Evolutionary conservation across 2,797 vertebrate genomes (phyloP).

Genomic region (Molossus alvarezi): DNA sequence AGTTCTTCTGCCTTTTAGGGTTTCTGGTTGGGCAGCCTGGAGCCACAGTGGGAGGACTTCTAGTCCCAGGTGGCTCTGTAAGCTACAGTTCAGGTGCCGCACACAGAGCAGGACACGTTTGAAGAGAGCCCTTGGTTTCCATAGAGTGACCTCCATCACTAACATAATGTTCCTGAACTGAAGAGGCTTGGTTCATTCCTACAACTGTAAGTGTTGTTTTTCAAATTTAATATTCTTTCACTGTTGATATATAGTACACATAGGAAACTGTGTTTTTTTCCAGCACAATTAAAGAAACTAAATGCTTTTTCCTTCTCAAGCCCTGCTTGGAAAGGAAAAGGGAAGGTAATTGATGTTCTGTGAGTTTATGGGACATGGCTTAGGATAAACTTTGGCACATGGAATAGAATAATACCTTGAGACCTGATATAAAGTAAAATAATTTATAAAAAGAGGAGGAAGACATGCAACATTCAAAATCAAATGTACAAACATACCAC

Average conservation of each 20-base stretch:
- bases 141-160: constrained; percentile 63
- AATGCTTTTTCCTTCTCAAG: constrained; percentile 21
- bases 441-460: constrained; percentile 2
- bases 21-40: background rate
- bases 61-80: constrained; percentile 83
- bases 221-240: constrained; percentile 34
- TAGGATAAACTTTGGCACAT: constrained; percentile 20
- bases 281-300: constrained; percentile 22
- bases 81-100: constrained; percentile 29
- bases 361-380: background rate
- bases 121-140: constrained; percentile 67
- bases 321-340: background rate
- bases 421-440: constrained; percentile 24
- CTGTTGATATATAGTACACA: background rate
- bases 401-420: constrained; percentile 1
- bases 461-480: background rate
- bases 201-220: constrained; percentile 87
- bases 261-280: constrained; percentile 23
- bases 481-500: background rate
- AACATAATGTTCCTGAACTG: constrained; percentile 78
- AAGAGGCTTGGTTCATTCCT: constrained; percentile 72
- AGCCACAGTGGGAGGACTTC: constrained; percentile 82
- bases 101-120: constrained; percentile 65
- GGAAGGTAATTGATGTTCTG: constrained; percentile 2
- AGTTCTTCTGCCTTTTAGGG: constrained; percentile 79